phyloP scores from a whole-genome alignment of 2,888 invertebrate genomes.

The Macroteleia sp. region DNA sequence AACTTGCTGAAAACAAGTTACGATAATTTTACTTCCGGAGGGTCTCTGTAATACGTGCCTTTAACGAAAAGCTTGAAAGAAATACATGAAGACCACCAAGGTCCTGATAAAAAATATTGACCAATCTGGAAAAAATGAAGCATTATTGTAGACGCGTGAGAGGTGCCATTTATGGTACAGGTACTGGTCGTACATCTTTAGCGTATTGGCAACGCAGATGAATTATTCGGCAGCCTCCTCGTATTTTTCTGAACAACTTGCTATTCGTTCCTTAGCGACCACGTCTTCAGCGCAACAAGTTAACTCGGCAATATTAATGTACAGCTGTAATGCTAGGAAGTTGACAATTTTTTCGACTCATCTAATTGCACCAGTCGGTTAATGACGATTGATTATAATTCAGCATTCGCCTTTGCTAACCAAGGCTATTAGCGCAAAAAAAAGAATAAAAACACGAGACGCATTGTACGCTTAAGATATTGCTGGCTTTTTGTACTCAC shows the following conservation, averaged over 20 bases:
- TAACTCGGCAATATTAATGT: slow-evolving; percentile 37
- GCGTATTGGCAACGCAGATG: slow-evolving; percentile 41
- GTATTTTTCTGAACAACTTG: slow-evolving; percentile 54
- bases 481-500: too few species aligned
- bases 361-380: slow-evolving; percentile 23
- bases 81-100: neutral
- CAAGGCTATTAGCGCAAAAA: neutral
- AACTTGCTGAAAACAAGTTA: slow-evolving; percentile 37
- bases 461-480: too few species aligned
- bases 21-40: slow-evolving; percentile 40
- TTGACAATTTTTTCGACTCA: slow-evolving; percentile 33
- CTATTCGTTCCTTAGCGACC: too few species aligned
- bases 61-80: slow-evolving; percentile 50
- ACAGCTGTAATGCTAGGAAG: slow-evolving; percentile 15
- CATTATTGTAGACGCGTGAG: slow-evolving; percentile 40
- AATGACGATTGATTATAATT: slow-evolving; percentile 25
- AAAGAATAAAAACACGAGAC: neutral
- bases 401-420: slow-evolving; percentile 1
- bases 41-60: too few species aligned
- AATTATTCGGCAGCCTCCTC: slow-evolving; percentile 52
- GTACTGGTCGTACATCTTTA: slow-evolving; percentile 44
- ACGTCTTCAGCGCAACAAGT: slow-evolving; percentile 45
- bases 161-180: slow-evolving; percentile 51
- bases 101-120: slow-evolving; percentile 46
- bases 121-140: slow-evolving; percentile 47